Conservation (phyloP, 2,888 invertebrate species). For the Adelphocoris suturalis region DNA sequence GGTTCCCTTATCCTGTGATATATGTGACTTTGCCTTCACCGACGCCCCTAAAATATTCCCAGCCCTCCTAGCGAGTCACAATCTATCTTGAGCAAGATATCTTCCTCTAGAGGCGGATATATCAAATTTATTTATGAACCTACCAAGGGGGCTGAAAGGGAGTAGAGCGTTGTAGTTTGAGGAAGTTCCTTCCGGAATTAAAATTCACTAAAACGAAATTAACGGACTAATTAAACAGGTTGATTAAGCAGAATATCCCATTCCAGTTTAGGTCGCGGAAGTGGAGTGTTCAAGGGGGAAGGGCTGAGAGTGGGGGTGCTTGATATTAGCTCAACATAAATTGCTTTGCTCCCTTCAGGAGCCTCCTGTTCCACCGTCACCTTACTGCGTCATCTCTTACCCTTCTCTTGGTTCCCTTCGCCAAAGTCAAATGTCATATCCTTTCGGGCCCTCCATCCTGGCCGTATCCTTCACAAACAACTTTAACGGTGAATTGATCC, state of each 20-base stretch:
- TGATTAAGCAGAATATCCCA: slow-evolving; percentile 56
- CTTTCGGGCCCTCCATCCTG: slow-evolving; percentile 17
- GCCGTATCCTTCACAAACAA: slow-evolving; percentile 32
- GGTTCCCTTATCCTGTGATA: slow-evolving; percentile 42
- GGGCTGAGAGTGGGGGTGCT: background rate
- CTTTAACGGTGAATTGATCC: background rate
- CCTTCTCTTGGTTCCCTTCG: background rate
- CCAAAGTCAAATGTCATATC: slow-evolving; percentile 29
- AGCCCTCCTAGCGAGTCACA: slow-evolving; percentile 16
- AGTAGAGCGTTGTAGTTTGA: background rate
- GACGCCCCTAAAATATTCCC: background rate
- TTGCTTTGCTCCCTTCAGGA: slow-evolving; percentile 34
- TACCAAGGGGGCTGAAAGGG: background rate
- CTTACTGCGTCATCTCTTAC: background rate
- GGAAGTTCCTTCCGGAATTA: slow-evolving; percentile 27
- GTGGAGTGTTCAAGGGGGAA: background rate
- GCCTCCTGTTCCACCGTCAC: slow-evolving; percentile 34
- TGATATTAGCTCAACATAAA: slow-evolving; percentile 64
- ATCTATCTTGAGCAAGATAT: slow-evolving; percentile 49
- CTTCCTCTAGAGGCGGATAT: slow-evolving; percentile 38
- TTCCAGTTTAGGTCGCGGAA: slow-evolving; percentile 34
- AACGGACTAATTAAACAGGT: slow-evolving; percentile 55
- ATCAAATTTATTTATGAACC: slow-evolving; percentile 59
- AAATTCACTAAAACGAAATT: slow-evolving; percentile 56
- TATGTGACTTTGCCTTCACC: slow-evolving; percentile 22